A percentile compares a stretch with the other conserved stretches of the same genome.
Conservation (phyloP, 2,113 vertebrate species). For the Grammomys dolichurus region DNA sequence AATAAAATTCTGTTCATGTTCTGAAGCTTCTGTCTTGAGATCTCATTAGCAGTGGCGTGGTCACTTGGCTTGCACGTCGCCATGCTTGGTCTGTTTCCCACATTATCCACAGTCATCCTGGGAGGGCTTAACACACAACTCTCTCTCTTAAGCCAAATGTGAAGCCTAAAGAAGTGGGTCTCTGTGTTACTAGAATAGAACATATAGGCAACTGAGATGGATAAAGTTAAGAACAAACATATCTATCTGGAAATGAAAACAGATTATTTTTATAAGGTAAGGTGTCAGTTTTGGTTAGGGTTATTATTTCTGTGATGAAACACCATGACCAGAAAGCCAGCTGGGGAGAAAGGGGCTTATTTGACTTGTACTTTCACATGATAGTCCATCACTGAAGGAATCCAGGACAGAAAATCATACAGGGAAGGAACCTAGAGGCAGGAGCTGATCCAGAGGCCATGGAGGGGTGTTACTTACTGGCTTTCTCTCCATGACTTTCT, state of each 20-base stretch:
- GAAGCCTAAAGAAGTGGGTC: no score
- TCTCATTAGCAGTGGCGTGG: neutral
- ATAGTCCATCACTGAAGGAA: neutral
- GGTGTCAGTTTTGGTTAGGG: neutral
- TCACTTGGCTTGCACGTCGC: neutral
- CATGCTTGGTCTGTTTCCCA: constrained; percentile 27
- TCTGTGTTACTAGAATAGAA: no score
- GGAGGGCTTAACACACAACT: neutral
- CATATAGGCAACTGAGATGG: neutral
- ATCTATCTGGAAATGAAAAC: neutral
- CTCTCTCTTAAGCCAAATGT: no score
- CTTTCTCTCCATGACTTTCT: neutral
- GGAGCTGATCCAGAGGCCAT: neutral
- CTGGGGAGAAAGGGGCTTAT: neutral
- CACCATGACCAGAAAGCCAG: neutral
- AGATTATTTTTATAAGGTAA: neutral
- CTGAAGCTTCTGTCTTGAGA: neutral
- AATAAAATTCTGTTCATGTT: neutral
- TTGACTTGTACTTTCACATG: neutral
- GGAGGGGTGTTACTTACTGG: neutral
- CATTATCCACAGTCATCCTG: neutral
- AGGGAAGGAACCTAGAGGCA: neutral
- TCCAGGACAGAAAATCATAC: neutral
- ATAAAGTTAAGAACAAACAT: neutral
- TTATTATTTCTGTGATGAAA: neutral